Evolutionary conservation across 1,140 invertebrate genomes (phyloP).

Genomic region (Drosophila hydei): DNA sequence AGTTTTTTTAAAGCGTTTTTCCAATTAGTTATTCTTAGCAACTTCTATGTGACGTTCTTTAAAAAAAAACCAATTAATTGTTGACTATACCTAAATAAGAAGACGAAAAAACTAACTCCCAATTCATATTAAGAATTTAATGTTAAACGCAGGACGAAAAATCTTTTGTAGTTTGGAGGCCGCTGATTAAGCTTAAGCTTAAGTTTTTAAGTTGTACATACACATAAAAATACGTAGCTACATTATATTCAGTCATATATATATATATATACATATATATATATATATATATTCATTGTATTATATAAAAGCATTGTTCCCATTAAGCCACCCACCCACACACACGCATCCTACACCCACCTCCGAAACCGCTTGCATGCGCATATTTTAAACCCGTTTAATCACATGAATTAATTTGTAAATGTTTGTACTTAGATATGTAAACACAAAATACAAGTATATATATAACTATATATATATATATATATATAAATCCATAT

Average conservation of each 20-base stretch:
- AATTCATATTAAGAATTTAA: conserved; percentile 26
- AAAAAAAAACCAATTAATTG: conserved; percentile 11
- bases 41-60: conserved; percentile 10
- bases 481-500: conserved; percentile 11
- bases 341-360: background rate
- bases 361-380: conserved; percentile 29
- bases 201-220: conserved; percentile 67
- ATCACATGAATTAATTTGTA: conserved; percentile 27
- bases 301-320: background rate
- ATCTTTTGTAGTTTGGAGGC: background rate
- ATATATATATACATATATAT: conserved; percentile 12
- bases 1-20: conserved; percentile 2
- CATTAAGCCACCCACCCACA: background rate
- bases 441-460: background rate
- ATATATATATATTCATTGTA: conserved; percentile 19
- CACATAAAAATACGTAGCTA: conserved; percentile 1
- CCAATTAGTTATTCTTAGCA: conserved; percentile 12
- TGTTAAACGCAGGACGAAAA: conserved; percentile 14
- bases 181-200: conserved; percentile 28
- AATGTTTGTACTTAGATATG: conserved; percentile 32
- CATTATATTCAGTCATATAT: too few species aligned
- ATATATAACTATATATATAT: conserved; percentile 16
- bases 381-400: too few species aligned
- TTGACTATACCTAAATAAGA: conserved; percentile 20
- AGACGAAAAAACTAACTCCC: background rate